Percentiles rank a stretch among this genome's conserved stretches.
These are phyloP conservation scores for Philereme vetulata DNA, from an alignment of 2,888 invertebrate species.

Conservation along the genomic window DNA sequence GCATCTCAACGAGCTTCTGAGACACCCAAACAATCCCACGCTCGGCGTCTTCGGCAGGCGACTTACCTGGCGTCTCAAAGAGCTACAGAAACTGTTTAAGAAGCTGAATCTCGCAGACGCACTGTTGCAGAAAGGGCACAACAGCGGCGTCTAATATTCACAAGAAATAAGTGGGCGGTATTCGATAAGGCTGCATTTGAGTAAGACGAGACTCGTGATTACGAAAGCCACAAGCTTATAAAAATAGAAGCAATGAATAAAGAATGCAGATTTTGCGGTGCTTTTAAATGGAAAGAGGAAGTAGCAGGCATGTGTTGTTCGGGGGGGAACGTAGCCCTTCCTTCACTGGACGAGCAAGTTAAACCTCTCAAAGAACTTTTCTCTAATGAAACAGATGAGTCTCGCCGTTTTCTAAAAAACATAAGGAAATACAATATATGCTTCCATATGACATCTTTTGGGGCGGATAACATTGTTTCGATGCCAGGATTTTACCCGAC, in stretches of 20 bases:
- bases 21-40: no score
- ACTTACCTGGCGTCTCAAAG: no score
- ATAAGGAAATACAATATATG: constrained; percentile 47
- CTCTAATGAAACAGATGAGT: constrained; percentile 38
- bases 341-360: constrained; percentile 51
- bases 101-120: no score
- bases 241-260: not conserved
- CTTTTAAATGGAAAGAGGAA: constrained; percentile 45
- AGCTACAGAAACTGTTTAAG: no score
- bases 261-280: constrained; percentile 2
- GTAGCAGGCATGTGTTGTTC: constrained; percentile 59
- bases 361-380: constrained; percentile 50
- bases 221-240: not conserved
- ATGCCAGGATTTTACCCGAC: constrained; percentile 23
- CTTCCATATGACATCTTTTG: constrained; percentile 51
- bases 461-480: constrained; percentile 32
- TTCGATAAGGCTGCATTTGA: not conserved
- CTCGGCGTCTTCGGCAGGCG: no score
- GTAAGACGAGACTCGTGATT: not conserved
- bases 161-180: not conserved
- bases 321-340: constrained; percentile 58
- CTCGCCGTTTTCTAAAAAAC: constrained; percentile 43
- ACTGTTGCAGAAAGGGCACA: not conserved
- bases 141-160: not conserved
- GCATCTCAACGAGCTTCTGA: no score